Percentiles rank a stretch among this genome's conserved stretches.
phyloP scores from a whole-genome alignment of 2,888 invertebrate species.

The Tachina grossa region DNA sequence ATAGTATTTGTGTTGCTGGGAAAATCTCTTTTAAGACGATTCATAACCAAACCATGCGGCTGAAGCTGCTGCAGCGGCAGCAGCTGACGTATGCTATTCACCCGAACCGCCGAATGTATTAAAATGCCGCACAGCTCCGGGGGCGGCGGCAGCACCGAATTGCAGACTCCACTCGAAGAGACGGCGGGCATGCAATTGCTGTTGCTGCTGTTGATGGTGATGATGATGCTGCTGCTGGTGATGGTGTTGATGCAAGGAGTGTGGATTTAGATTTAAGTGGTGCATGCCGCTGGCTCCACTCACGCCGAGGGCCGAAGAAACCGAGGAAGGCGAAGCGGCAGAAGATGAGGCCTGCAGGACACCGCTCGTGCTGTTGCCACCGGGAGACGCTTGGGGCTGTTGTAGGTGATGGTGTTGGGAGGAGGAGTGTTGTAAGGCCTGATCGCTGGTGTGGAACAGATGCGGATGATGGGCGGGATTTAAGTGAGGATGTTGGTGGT shows the following conservation, averaged over 20 bases:
- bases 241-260: conserved; percentile 81
- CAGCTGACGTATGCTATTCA: conserved; percentile 81
- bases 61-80: conserved; percentile 75
- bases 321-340: conserved; percentile 79
- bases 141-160: conserved; percentile 82
- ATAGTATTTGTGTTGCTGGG: conserved; percentile 11
- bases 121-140: conserved; percentile 82
- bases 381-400: conserved; percentile 77
- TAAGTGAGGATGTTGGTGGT: conserved; percentile 82
- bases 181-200: conserved; percentile 82
- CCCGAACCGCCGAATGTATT: conserved; percentile 82
- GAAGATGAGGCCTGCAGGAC: conserved; percentile 79
- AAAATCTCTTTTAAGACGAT: conserved; percentile 76
- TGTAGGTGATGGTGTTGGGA: conserved; percentile 73
- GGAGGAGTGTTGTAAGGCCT: conserved; percentile 79
- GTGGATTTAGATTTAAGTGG: conserved; percentile 81
- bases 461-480: conserved; percentile 82
- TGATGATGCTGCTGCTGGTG: conserved; percentile 82
- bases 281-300: conserved; percentile 77
- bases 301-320: conserved; percentile 78
- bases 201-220: conserved; percentile 83
- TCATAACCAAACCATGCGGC: conserved; percentile 81
- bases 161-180: conserved; percentile 83
- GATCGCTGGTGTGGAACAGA: conserved; percentile 82
- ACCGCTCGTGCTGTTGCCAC: conserved; percentile 79